Evolutionary conservation across 53 echinoderm and acorn worm genomes (phyloP).

Genomic region (Pentamera pediparva): DNA sequence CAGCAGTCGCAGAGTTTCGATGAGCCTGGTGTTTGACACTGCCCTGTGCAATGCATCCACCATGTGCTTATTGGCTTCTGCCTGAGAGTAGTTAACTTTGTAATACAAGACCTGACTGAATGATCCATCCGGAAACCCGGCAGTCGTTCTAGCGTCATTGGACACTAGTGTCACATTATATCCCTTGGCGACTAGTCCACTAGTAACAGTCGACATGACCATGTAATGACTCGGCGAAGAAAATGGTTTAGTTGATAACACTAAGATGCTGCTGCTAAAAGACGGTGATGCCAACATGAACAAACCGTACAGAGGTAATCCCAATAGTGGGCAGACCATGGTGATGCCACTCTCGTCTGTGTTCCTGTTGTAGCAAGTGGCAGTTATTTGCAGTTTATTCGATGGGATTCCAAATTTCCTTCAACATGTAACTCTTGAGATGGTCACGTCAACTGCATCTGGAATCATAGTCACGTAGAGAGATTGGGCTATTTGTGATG

Average conservation of each 20-base stretch:
- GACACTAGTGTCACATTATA: constrained; percentile 58
- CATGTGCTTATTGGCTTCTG: not conserved
- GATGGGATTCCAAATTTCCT: no score
- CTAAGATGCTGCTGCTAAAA: constrained; percentile 9
- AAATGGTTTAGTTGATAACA: constrained; percentile 2
- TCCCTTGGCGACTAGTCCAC: constrained; percentile 34
- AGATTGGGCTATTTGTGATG: no score
- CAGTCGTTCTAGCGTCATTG: not conserved
- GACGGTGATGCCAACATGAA: not conserved
- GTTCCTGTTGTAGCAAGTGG: no score
- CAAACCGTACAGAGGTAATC: no score
- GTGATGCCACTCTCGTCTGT: no score
- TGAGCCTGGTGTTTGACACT: not conserved
- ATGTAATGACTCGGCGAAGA: constrained; percentile 45
- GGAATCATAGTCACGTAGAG: no score
- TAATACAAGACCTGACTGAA: not conserved
- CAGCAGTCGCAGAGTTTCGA: not conserved
- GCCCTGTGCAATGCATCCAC: not conserved
- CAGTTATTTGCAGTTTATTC: no score
- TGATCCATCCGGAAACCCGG: constrained; percentile 24
- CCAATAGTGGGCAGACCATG: no score
- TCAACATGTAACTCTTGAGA: no score
- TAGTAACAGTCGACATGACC: constrained; percentile 38
- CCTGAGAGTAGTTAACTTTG: not conserved
- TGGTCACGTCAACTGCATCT: no score